These are phyloP conservation scores for Leucopsar rothschildi DNA, from an alignment of 2,113 vertebrate genomes.

Conservation along the genomic window DNA sequence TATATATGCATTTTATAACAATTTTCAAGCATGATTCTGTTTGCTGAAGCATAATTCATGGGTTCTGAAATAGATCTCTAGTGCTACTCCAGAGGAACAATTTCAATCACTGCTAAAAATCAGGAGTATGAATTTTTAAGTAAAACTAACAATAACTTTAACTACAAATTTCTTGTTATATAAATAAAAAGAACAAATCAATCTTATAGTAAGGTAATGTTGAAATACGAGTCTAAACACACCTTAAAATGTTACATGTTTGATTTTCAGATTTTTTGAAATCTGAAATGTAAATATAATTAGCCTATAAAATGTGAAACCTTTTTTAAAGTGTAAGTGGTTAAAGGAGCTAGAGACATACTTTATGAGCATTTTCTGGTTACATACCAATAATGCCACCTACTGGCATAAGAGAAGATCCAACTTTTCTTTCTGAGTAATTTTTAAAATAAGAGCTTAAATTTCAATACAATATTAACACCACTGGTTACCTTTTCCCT, in stretches of 20 bases:
- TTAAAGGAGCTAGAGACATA: neutral
- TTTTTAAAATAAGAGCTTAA: neutral
- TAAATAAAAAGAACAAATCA: neutral
- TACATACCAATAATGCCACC: constrained; percentile 28
- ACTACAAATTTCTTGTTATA: neutral
- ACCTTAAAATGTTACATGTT: neutral
- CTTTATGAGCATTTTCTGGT: neutral
- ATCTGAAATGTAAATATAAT: neutral
- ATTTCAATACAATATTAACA: neutral
- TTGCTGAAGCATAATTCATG: neutral
- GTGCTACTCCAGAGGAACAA: neutral
- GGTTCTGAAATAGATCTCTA: neutral
- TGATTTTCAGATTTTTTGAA: neutral
- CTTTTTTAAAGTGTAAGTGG: neutral
- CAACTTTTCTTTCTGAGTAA: neutral
- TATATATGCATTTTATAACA: neutral
- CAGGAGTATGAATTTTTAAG: neutral
- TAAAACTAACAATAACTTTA: neutral
- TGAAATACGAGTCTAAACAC: neutral
- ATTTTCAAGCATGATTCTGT: neutral
- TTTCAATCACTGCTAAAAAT: neutral
- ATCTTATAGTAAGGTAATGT: neutral
- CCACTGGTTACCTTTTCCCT: neutral
- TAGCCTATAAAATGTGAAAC: neutral
- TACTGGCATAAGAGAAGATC: constrained; percentile 2